phyloP scores from a whole-genome alignment of 2,888 invertebrate species.

The Danaus chrysippus region DNA sequence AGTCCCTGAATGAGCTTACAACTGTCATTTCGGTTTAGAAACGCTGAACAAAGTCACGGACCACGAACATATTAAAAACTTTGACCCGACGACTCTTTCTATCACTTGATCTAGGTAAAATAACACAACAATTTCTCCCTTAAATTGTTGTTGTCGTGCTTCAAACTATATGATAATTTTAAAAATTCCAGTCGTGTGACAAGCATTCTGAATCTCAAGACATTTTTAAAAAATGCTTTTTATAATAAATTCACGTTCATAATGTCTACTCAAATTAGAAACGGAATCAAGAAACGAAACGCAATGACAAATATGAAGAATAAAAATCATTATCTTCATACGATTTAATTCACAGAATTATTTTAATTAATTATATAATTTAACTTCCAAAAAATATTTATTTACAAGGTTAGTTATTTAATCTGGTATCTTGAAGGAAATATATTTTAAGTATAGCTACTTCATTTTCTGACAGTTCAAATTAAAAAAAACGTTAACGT shows the following conservation, averaged over 20 bases:
- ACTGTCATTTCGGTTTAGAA: not conserved
- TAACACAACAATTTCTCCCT: slow-evolving; percentile 39
- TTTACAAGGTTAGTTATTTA: too few relatives aligned
- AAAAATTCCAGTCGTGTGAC: slow-evolving; percentile 13
- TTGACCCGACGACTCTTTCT: slow-evolving; percentile 26
- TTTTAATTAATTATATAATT: not conserved
- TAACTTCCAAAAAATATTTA: too few relatives aligned
- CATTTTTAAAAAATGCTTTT: not conserved
- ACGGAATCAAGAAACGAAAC: too few relatives aligned
- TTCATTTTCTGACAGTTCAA: slow-evolving; percentile 22
- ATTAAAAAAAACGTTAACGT: slow-evolving; percentile 10
- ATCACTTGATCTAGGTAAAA: slow-evolving; percentile 37
- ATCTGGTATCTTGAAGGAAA: too few relatives aligned
- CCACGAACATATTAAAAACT: slow-evolving; percentile 9
- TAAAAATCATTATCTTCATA: too few relatives aligned
- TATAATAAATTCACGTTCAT: too few relatives aligned
- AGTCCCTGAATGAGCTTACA: too few relatives aligned
- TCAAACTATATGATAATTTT: slow-evolving; percentile 14
- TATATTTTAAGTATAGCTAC: not conserved
- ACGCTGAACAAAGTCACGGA: not conserved
- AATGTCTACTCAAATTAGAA: too few relatives aligned
- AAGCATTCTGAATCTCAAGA: not conserved
- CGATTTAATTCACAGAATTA: not conserved
- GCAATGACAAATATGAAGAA: too few relatives aligned
- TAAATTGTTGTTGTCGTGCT: slow-evolving; percentile 22